Percentiles rank a stretch among this genome's conserved stretches.
Evolutionary conservation across 2,888 invertebrate species (phyloP).

Genomic region (Pardosa pseudoannulata): DNA sequence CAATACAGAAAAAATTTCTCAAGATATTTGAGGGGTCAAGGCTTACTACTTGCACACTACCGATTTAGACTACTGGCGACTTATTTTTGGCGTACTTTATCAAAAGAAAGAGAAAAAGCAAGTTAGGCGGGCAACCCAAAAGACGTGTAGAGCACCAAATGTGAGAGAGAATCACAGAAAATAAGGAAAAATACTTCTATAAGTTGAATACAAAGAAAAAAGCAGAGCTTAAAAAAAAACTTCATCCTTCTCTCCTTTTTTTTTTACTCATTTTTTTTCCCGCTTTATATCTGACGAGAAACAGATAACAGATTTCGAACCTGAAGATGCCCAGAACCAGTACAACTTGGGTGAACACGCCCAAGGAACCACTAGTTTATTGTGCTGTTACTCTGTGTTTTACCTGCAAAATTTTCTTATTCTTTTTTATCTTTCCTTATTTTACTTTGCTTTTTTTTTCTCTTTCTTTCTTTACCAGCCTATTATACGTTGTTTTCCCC

Average conservation of each 20-base stretch:
- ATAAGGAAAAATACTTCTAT: conserved; percentile 17
- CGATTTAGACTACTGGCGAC: no score
- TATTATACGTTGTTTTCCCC: conserved; percentile 39
- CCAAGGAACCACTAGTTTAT: conserved; percentile 43
- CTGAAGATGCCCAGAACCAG: conserved; percentile 42
- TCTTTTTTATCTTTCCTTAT: conserved; percentile 32
- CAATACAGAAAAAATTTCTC: no score
- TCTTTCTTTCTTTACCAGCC: conserved; percentile 35
- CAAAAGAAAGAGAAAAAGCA: no score
- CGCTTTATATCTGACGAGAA: conserved; percentile 28
- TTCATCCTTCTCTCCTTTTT: background rate
- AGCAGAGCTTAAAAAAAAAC: conserved; percentile 13
- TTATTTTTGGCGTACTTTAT: no score
- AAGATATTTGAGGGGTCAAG: no score
- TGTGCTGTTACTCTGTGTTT: conserved; percentile 50
- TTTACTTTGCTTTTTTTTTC: conserved; percentile 21
- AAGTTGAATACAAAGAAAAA: conserved; percentile 22
- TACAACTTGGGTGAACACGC: conserved; percentile 56
- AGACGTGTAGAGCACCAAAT: conserved; percentile 39
- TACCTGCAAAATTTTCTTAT: conserved; percentile 56
- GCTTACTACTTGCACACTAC: no score
- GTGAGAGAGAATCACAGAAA: conserved; percentile 8
- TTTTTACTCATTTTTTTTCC: background rate
- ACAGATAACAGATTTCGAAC: conserved; percentile 63
- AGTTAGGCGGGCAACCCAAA: no score